Conservation (phyloP, 1,140 invertebrate species). For the Diabrotica virgifera region DNA sequence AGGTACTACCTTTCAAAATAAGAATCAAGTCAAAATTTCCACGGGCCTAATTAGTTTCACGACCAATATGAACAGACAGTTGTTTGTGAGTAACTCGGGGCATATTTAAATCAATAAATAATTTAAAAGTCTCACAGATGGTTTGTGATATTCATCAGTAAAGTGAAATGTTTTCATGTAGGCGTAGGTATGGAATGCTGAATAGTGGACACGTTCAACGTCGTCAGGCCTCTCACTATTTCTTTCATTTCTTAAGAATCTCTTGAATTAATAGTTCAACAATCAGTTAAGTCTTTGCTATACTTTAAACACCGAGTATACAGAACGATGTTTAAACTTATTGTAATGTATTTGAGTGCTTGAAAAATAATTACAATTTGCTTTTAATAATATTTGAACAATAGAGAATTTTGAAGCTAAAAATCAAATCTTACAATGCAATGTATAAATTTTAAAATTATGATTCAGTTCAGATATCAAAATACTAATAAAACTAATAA, state of each 20-base stretch:
- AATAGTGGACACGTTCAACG: not conserved
- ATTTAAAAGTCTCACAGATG: slow-evolving; percentile 5
- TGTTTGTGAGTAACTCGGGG: not conserved
- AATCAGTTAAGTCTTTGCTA: not conserved
- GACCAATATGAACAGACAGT: not conserved
- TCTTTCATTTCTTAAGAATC: slow-evolving; percentile 6
- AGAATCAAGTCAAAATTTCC: not conserved
- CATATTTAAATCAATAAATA: slow-evolving; percentile 1
- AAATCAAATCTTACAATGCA: no score
- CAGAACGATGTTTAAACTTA: no score
- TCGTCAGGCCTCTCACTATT: slow-evolving; percentile 3
- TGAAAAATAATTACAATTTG: no score
- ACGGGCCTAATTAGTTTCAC: not conserved
- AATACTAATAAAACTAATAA: no score
- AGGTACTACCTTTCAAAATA: not conserved
- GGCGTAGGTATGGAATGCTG: slow-evolving; percentile 5
- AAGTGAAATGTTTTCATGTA: slow-evolving; percentile 5
- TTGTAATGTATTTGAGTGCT: no score
- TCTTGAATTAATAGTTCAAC: not conserved
- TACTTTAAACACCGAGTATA: no score
- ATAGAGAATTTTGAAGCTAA: no score
- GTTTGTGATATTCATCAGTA: slow-evolving; percentile 13
- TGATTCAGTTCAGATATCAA: no score
- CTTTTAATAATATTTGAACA: no score
- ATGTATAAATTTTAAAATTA: no score